Percentiles rank a stretch among this genome's conserved stretches.
Conservation (phyloP, 2,888 invertebrate genomes). For the Drosophila limbata region DNA sequence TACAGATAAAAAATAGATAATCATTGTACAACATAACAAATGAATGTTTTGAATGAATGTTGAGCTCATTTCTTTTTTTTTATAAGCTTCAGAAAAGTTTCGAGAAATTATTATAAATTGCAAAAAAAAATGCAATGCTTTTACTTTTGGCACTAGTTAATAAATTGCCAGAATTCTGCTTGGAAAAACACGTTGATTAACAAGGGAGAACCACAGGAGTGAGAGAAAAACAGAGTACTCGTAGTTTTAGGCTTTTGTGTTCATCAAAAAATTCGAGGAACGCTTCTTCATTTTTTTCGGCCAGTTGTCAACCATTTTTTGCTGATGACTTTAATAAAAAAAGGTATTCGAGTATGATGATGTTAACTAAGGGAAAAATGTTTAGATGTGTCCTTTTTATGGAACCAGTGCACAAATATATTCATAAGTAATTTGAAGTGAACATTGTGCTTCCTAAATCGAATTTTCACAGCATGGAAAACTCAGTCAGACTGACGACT, state of each 20-base stretch:
- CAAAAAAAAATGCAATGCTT: background rate
- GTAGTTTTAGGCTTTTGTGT: conserved; percentile 11
- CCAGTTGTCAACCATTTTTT: conserved; percentile 12
- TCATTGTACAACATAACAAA: background rate
- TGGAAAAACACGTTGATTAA: conserved; percentile 42
- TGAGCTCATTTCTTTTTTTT: background rate
- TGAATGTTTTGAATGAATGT: background rate
- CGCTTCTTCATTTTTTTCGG: background rate
- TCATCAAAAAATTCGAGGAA: conserved; percentile 10
- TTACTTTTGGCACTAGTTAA: conserved; percentile 7
- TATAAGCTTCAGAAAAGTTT: background rate
- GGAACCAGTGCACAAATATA: conserved; percentile 33
- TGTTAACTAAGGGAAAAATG: background rate
- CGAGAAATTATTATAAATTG: background rate
- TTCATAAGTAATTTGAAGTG: conserved; percentile 41
- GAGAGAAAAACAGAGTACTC: background rate
- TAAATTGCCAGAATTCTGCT: conserved; percentile 35
- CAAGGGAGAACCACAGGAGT: conserved; percentile 1
- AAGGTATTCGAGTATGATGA: background rate
- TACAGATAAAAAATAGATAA: no score
- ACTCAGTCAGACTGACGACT: background rate
- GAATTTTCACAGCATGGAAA: conserved; percentile 38
- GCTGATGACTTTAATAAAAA: conserved; percentile 17
- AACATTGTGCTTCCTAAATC: conserved; percentile 43
- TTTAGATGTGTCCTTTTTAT: conserved; percentile 12